Evolutionary conservation across 1,140 invertebrate genomes (phyloP), one percentile per base, ranked within the genome.

Genomic region (Campodea augens): DNA sequence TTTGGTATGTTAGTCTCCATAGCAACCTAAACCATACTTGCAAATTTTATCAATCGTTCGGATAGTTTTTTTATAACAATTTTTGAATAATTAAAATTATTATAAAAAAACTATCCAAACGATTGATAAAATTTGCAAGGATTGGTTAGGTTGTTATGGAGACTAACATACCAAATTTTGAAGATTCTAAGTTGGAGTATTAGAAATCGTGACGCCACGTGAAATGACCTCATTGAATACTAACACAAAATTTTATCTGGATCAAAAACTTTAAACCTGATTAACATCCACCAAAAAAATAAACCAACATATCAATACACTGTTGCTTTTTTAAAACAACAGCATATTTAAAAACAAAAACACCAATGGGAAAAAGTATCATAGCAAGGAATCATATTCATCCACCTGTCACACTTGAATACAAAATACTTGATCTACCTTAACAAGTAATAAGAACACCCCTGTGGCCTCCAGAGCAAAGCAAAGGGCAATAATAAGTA

Each of bases 391-490:
- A 10, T 44, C 7, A 41, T 19, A 25, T 18, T 23, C 18, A 20
- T n/a, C 24, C 3, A 15, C 2, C 15, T 40, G 19, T 12, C 38
- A 38, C 1, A 45, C n/a, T 43, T n/a, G 39, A 22, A 27, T 18
- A 38, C 7, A 12, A 46, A 19, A 29, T 32, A 40, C 43, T 49
- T 39, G 49, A 49, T 47, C 55, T 74, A 88, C 85, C 74, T 87
- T 89, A 20, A 83, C 73, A 27, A 93, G 73, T 51, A 92, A 64
- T 53, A 91, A 66, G 39, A 91, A 68, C 63, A 86, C 82, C 47
- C 74, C 75, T 46, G 71, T 70, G 32, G 81, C 81, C 48, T 76
- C 75, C 23, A 72, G 60, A 46, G 73, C 67, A 63, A 86, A 89
- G 21, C 78, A 74, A 46, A 78, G 57, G 29, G 81, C 80, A 45